These are phyloP conservation scores for Tetramorium bicarinatum DNA, from an alignment of 2,888 invertebrate genomes.

Conservation along the genomic window DNA sequence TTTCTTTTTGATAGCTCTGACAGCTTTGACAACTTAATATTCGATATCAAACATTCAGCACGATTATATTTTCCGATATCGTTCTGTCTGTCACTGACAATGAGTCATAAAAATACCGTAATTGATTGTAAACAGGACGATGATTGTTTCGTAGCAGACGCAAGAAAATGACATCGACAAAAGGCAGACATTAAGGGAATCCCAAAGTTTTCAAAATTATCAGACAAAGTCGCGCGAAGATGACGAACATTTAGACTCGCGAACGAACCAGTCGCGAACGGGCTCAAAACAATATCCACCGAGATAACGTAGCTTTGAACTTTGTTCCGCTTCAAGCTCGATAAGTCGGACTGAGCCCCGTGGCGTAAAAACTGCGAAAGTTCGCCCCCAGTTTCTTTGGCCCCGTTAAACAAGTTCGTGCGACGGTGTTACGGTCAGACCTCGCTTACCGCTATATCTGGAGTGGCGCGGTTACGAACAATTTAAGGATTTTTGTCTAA, in stretches of 20 bases:
- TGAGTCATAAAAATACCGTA: conserved; percentile 14
- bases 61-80: neutral
- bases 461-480: conserved; percentile 63
- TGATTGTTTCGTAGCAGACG: conserved; percentile 15
- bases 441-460: conserved; percentile 59
- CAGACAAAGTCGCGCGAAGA: conserved; percentile 35
- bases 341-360: conserved; percentile 75
- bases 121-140: neutral
- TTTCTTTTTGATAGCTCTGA: neutral
- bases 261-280: conserved; percentile 47
- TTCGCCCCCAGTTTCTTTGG: conserved; percentile 77
- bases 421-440: conserved; percentile 65
- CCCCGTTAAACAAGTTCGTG: conserved; percentile 78
- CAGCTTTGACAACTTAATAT: neutral
- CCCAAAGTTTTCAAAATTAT: conserved; percentile 49
- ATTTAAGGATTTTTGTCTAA: conserved; percentile 63
- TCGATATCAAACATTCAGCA: conserved; percentile 1
- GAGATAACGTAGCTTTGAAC: conserved; percentile 73
- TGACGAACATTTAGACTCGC: conserved; percentile 45
- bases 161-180: conserved; percentile 19
- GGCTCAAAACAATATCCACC: conserved; percentile 66
- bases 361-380: conserved; percentile 77
- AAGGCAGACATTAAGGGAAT: conserved; percentile 46
- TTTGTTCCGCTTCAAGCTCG: conserved; percentile 74
- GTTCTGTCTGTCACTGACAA: neutral